Percentiles rank a stretch among this genome's conserved stretches.
Evolutionary conservation across 2,888 invertebrate genomes (phyloP).

Genomic region (Panopea generosa): DNA sequence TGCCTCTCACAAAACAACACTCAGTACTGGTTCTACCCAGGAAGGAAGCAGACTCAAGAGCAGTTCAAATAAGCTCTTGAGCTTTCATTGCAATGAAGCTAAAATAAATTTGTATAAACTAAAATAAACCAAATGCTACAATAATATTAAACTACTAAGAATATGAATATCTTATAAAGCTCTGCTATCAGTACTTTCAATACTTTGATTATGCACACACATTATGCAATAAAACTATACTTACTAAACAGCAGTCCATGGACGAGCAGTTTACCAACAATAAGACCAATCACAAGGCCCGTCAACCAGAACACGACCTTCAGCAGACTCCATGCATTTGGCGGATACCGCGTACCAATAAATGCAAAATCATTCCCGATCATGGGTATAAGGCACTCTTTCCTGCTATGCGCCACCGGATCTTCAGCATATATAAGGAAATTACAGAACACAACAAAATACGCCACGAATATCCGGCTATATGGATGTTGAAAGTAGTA

Average conservation of each 20-base stretch:
- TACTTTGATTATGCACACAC: too few species aligned
- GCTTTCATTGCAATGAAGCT: too few species aligned
- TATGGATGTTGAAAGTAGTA: conserved; percentile 87
- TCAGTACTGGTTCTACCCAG: too few species aligned
- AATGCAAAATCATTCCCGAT: conserved; percentile 87
- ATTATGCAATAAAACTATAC: conserved; percentile 65
- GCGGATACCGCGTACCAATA: conserved; percentile 86
- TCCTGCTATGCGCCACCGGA: conserved; percentile 86
- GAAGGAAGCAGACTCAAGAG: too few species aligned
- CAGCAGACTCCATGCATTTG: conserved; percentile 83
- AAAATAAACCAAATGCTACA: too few species aligned
- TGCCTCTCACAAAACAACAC: too few species aligned
- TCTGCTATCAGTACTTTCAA: too few species aligned
- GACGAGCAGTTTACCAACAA: conserved; percentile 86
- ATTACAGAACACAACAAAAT: conserved; percentile 86
- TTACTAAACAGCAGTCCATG: conserved; percentile 85
- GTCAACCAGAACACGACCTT: conserved; percentile 85
- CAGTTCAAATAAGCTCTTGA: too few species aligned
- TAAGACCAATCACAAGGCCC: conserved; percentile 85
- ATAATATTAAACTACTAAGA: too few species aligned
- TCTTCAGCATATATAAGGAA: conserved; percentile 87
- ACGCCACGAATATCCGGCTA: conserved; percentile 85
- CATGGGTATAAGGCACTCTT: conserved; percentile 86
- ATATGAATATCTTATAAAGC: too few species aligned
- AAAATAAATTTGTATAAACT: too few species aligned